Conservation (phyloP, 1,140 invertebrate species). For the Hermatobates lingyangjiaoensis region DNA sequence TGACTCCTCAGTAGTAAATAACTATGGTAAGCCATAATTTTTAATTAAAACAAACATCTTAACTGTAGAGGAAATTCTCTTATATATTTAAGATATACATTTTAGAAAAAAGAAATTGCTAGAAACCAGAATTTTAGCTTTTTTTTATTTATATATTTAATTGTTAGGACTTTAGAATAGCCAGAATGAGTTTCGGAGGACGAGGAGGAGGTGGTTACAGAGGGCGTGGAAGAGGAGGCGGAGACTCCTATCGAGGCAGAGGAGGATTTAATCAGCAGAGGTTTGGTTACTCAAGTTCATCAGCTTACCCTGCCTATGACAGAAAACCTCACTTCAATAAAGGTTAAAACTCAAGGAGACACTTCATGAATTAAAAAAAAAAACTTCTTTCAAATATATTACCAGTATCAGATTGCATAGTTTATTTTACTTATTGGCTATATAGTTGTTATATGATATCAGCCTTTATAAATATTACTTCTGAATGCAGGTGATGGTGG, state of each 20-base stretch:
- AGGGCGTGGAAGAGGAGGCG: background rate
- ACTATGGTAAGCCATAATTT: background rate
- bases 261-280: background rate
- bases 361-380: background rate
- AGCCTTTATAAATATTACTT: no score
- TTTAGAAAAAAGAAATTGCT: no score
- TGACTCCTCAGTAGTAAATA: no score
- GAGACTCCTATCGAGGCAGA: background rate
- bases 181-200: background rate
- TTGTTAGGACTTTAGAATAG: background rate
- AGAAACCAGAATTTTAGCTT: background rate
- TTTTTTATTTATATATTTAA: background rate
- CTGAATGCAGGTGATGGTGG: no score
- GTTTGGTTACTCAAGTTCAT: background rate
- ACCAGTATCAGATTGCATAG: background rate
- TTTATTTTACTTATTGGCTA: background rate
- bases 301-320: background rate
- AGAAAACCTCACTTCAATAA: background rate
- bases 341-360: background rate
- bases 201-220: conserved; percentile 2
- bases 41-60: background rate
- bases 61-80: background rate
- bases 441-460: background rate
- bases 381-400: background rate
- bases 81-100: no score